Base-by-base conservation (phyloP, 2,113 vertebrate species). In the Pheucticus melanocephalus region DNA sequence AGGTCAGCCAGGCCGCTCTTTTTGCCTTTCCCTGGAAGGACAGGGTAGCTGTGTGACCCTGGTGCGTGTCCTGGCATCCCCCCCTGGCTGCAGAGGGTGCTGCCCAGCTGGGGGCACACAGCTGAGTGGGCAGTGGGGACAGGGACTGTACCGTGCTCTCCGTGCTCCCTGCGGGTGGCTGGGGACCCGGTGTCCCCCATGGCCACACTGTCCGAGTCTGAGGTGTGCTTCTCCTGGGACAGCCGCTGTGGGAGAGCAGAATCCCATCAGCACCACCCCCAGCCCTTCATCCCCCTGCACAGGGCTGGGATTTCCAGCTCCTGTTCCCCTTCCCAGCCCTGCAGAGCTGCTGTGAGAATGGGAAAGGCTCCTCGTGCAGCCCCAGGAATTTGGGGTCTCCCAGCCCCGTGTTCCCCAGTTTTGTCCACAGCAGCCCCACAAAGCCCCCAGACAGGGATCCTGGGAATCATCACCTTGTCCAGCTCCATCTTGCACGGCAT, bases 1-100 rank as follows among this genome's bases (percentile, higher is more conserved):
- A 99, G 97, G 88, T 99, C 99, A 5, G 99, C 99, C 95, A 99
- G 98, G 4, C 99, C 97, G 0, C 98, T 98, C 47, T 98, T 99
- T 96, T 99, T 99, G 83, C 96, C 98, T 94, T 98, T 99, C 47
- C 97, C 99, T 99, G 95, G 28, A 91, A 90, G 61, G 20, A 79
- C 9, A 57, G 75, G 27, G 44, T 18, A 44, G 47, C 44, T 51
- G 50, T 59, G 83, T 86, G 60, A 4, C 15, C 23, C n/a, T 0
- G 1, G 8, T 1, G 2, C 0, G 0, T 11, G 18, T 15, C 28
- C 50, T 6, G 0, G 37, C 61, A 78, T 30, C 25, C 30, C 9
- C 9, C 6, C 4, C 25, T 12, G 5, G 7, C 2, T 1, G 72
- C 33, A 86, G 57, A 69, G 35, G 59, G 33, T 45, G 85, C 7